phyloP scores from a whole-genome alignment of 1,140 invertebrate genomes.

The Drosophila baimaii region DNA sequence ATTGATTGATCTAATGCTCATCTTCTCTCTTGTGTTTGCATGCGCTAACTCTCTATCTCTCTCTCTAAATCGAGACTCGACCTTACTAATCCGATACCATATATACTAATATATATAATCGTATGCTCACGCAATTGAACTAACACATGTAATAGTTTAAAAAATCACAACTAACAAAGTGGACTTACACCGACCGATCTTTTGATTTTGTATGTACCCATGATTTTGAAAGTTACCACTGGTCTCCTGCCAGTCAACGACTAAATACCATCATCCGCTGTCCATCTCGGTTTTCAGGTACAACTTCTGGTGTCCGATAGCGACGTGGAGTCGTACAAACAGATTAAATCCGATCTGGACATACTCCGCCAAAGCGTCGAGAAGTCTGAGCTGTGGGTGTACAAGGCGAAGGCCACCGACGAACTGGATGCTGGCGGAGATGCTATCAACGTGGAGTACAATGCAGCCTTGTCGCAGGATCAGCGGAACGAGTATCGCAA shows the following conservation, averaged over 20 bases:
- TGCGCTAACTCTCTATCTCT: slow-evolving; percentile 58
- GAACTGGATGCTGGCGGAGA: slow-evolving; percentile 82
- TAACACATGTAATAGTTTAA: slow-evolving; percentile 46
- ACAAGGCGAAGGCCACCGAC: slow-evolving; percentile 89
- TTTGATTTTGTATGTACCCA: slow-evolving; percentile 78
- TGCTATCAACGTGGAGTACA: slow-evolving; percentile 79
- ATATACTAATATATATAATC: slow-evolving; percentile 33
- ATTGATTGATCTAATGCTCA: slow-evolving; percentile 55
- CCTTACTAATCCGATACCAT: slow-evolving; percentile 53
- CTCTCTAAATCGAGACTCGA: slow-evolving; percentile 48
- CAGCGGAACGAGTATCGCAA: slow-evolving; percentile 93
- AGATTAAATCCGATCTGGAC: slow-evolving; percentile 96
- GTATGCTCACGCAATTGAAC: slow-evolving; percentile 41
- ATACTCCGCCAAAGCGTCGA: slow-evolving; percentile 97
- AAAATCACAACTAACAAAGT: slow-evolving; percentile 68
- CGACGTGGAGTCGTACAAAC: slow-evolving; percentile 99
- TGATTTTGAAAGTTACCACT: slow-evolving; percentile 5
- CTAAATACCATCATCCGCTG: not conserved
- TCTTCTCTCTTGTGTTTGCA: slow-evolving; percentile 75
- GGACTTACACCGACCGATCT: slow-evolving; percentile 73
- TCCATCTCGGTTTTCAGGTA: slow-evolving; percentile 85
- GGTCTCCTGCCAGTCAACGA: slow-evolving; percentile 1
- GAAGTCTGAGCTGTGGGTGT: slow-evolving; percentile 99
- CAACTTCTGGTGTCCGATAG: slow-evolving; percentile 97
- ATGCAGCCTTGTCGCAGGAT: slow-evolving; percentile 84